Percentiles rank a stretch among this genome's conserved stretches.
Evolutionary conservation across 2,888 invertebrate species (phyloP).

Genomic region (Drosophila anceps): DNA sequence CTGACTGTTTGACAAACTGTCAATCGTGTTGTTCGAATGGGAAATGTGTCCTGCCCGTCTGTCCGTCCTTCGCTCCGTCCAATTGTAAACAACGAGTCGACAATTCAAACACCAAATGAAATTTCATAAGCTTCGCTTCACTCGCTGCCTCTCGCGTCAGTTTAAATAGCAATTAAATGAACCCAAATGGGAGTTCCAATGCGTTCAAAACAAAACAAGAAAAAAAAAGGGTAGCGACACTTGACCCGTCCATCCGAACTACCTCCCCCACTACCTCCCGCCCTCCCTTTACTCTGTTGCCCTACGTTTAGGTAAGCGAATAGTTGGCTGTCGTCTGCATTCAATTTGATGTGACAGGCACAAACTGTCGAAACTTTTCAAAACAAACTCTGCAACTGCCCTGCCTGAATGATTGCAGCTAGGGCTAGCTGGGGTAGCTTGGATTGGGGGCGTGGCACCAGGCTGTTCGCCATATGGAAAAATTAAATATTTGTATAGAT

Average conservation of each 20-base stretch:
- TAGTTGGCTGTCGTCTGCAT: constrained; percentile 29
- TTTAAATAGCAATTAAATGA: constrained; percentile 76
- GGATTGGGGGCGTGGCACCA: neutral
- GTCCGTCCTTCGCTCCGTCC: constrained; percentile 4
- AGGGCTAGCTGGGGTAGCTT: neutral
- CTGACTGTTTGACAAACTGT: constrained; percentile 44
- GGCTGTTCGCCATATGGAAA: constrained; percentile 7
- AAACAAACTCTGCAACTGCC: constrained; percentile 50
- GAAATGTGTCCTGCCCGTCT: constrained; percentile 64
- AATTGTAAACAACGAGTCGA: constrained; percentile 60
- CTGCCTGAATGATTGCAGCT: neutral
- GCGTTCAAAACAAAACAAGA: neutral
- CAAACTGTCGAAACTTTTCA: constrained; percentile 73
- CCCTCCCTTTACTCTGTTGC: neutral
- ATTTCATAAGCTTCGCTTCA: constrained; percentile 67
- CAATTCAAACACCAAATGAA: constrained; percentile 73
- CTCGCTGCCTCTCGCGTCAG: constrained; percentile 41
- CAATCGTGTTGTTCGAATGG: constrained; percentile 65
- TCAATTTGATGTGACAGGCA: constrained; percentile 61
- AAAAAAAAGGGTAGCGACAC: neutral
- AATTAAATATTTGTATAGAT: constrained; percentile 18
- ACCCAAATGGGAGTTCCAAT: constrained; percentile 26
- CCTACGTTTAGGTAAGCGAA: constrained; percentile 4
- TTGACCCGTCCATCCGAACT: neutral
- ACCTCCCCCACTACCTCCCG: no score